Percentiles rank a stretch among this genome's conserved stretches.
Evolutionary conservation across 2,888 invertebrate genomes (phyloP).

Genomic region (Volucella bombylans): DNA sequence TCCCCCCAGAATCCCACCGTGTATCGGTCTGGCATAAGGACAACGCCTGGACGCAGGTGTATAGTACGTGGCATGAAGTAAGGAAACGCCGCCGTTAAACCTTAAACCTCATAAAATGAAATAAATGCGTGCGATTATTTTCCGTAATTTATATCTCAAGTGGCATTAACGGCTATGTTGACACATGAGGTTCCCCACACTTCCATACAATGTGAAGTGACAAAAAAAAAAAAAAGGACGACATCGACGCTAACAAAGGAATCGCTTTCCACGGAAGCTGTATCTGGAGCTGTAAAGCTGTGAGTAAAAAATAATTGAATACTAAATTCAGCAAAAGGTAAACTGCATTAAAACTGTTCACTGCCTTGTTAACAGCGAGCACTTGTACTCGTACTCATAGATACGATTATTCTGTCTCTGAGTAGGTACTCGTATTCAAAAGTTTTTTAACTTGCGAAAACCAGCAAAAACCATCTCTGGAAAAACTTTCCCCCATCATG

Average conservation of each 20-base stretch:
- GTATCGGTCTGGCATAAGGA: constrained; percentile 24
- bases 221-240: constrained; percentile 48
- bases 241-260: not conserved
- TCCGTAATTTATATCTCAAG: constrained; percentile 72
- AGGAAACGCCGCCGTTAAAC: constrained; percentile 49
- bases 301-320: constrained; percentile 48
- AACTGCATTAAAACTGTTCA: constrained; percentile 43
- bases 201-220: not conserved
- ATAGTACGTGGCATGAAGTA: constrained; percentile 44
- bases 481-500: constrained; percentile 47
- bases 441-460: constrained; percentile 40
- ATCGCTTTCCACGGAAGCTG: not conserved
- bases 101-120: constrained; percentile 73
- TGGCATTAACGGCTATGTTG: constrained; percentile 70
- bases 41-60: constrained; percentile 64
- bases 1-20: not conserved
- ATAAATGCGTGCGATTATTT: constrained; percentile 74
- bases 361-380: constrained; percentile 52
- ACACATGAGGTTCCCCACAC: constrained; percentile 62
- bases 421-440: constrained; percentile 26
- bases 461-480: not conserved
- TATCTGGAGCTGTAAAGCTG: not conserved
- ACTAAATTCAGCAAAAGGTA: constrained; percentile 36
- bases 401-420: too few species aligned
- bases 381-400: not conserved